A percentile compares a stretch with the other conserved stretches of the same genome.
phyloP scores from a whole-genome alignment of 1,140 invertebrate genomes.

The Cydia amplana region DNA sequence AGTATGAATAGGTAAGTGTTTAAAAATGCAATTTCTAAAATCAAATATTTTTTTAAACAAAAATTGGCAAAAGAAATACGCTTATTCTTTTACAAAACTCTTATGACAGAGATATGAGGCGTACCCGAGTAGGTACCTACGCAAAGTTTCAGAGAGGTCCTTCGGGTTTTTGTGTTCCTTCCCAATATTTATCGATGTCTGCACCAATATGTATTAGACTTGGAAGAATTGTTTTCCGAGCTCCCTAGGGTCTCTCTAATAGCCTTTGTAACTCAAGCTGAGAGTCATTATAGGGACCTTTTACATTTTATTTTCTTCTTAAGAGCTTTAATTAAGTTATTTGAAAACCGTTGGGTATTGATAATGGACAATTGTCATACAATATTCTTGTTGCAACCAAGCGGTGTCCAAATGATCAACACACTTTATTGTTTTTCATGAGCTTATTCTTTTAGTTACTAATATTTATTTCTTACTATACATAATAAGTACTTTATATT shows the following conservation, averaged over 20 bases:
- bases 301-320: neutral
- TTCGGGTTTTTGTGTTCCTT: neutral
- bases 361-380: no score
- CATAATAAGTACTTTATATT: no score
- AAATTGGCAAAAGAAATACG: neutral
- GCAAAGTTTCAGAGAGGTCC: neutral
- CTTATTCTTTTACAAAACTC: neutral
- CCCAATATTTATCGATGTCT: constrained; percentile 15
- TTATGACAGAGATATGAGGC: neutral
- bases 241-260: constrained; percentile 7
- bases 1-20: no score
- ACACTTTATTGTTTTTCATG: no score
- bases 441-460: no score
- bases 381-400: no score
- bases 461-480: no score
- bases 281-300: constrained; percentile 13
- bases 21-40: no score
- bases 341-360: neutral
- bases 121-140: neutral
- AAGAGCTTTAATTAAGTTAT: neutral
- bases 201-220: constrained; percentile 8
- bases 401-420: no score
- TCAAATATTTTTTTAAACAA: neutral
- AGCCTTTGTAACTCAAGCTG: constrained; percentile 19
- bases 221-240: constrained; percentile 1